Conservation (phyloP, 2,888 invertebrate species). For the Psylliodes chrysocephalus region DNA sequence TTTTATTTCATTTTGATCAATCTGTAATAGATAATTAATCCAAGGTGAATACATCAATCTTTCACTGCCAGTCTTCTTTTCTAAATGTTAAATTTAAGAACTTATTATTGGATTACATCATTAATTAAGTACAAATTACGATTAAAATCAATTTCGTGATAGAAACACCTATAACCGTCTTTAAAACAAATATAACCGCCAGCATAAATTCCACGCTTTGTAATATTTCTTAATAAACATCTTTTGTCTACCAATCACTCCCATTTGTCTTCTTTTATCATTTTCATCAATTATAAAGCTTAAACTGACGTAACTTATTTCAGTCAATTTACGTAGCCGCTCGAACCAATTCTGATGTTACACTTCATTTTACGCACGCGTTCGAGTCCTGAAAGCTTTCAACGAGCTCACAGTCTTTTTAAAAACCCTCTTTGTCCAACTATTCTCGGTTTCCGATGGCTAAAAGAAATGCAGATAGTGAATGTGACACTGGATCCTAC, state of each 20-base stretch:
- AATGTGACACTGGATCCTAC: background rate
- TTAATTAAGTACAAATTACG: too few species aligned
- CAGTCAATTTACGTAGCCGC: background rate
- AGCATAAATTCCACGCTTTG: background rate
- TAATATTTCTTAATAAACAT: too few species aligned
- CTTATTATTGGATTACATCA: too few species aligned
- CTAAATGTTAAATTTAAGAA: too few species aligned
- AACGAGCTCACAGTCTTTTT: background rate
- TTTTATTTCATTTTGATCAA: too few species aligned
- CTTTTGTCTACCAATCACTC: background rate
- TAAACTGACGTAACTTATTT: slow-evolving; percentile 7
- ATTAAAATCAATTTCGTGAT: background rate
- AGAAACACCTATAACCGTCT: background rate
- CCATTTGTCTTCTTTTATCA: background rate
- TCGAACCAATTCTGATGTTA: background rate
- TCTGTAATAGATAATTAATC: too few species aligned
- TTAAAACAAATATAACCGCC: background rate
- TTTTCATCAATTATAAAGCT: background rate
- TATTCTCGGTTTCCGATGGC: background rate
- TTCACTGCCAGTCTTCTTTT: too few species aligned
- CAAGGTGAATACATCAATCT: too few species aligned
- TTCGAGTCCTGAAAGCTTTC: background rate
- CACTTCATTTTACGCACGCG: slow-evolving; percentile 10
- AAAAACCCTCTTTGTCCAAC: background rate
- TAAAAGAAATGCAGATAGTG: background rate